phyloP scores from a whole-genome alignment of 2,797 vertebrate genomes.

The Apogon talboti region DNA sequence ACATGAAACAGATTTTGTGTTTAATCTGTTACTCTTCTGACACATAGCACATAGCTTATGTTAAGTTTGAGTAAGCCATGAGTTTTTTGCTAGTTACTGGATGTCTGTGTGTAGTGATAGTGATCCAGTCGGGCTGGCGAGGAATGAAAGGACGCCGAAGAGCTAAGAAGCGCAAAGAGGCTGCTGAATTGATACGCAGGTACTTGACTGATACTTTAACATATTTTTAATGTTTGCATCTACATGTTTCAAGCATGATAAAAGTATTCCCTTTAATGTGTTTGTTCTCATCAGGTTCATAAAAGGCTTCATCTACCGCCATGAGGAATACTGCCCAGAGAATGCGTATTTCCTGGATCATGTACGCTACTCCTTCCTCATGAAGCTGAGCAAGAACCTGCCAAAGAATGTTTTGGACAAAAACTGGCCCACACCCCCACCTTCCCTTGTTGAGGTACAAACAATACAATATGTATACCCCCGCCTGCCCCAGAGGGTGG shows the following conservation, averaged over 20 bases:
- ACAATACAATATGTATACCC: not conserved
- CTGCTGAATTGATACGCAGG: slow-evolving; percentile 91
- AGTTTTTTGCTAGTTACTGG: slow-evolving; percentile 10
- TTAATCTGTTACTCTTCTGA: not conserved
- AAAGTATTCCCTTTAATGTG: not conserved
- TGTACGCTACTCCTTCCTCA: slow-evolving; percentile 92
- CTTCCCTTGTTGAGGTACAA: slow-evolving; percentile 88
- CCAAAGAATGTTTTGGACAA: slow-evolving; percentile 92
- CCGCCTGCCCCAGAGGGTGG: no score
- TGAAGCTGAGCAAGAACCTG: slow-evolving; percentile 89
- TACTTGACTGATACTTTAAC: slow-evolving; percentile 52
- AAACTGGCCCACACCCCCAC: slow-evolving; percentile 91
- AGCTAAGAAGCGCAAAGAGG: slow-evolving; percentile 90
- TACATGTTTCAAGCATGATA: slow-evolving; percentile 1
- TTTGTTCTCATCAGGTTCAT: slow-evolving; percentile 85
- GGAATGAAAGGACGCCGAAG: slow-evolving; percentile 92
- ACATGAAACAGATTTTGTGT: no score
- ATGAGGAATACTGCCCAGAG: slow-evolving; percentile 89
- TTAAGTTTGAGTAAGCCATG: slow-evolving; percentile 9
- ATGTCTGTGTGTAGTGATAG: slow-evolving; percentile 83
- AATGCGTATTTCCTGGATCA: slow-evolving; percentile 96
- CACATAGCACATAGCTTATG: not conserved
- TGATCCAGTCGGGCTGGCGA: slow-evolving; percentile 96
- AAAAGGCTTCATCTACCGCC: slow-evolving; percentile 95
- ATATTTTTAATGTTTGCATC: slow-evolving; percentile 9